Evolutionary conservation across 2,113 vertebrate genomes (phyloP).

Genomic region (Thinocorus orbignyianus): DNA sequence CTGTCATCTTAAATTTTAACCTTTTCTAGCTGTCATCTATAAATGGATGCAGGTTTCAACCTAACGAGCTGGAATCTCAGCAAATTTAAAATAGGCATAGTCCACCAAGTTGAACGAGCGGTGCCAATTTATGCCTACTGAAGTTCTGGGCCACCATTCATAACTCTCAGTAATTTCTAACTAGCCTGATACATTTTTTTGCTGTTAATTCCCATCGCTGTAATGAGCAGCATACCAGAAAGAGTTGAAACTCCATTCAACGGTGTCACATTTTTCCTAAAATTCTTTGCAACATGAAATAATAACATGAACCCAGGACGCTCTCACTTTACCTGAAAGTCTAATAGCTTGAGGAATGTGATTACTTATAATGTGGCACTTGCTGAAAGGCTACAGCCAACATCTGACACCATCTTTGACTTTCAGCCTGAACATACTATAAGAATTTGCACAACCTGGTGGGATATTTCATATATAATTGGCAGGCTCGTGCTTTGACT

Average conservation of each 20-base stretch:
- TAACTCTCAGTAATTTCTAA: background rate
- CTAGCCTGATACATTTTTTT: background rate
- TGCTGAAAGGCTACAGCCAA: background rate
- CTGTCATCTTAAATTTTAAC: background rate
- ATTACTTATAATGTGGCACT: background rate
- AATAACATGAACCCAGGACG: background rate
- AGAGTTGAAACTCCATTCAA: background rate
- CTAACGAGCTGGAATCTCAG: slow-evolving; percentile 38
- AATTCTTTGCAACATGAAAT: background rate
- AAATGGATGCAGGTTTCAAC: background rate
- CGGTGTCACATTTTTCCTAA: background rate
- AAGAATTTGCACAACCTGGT: background rate
- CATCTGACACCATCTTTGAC: background rate
- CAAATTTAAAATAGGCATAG: background rate
- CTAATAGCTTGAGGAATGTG: background rate
- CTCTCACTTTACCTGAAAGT: background rate
- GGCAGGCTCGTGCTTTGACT: background rate
- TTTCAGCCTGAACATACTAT: background rate
- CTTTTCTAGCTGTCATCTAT: background rate
- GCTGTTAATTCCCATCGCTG: background rate
- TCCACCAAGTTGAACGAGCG: background rate
- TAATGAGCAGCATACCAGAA: slow-evolving; percentile 21
- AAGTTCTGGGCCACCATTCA: background rate
- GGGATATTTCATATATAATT: background rate
- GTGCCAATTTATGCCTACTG: background rate